A percentile compares a stretch with the other conserved stretches of the same genome.
phyloP scores from a whole-genome alignment of 2,113 vertebrate species.

The Macrotis lagotis region DNA sequence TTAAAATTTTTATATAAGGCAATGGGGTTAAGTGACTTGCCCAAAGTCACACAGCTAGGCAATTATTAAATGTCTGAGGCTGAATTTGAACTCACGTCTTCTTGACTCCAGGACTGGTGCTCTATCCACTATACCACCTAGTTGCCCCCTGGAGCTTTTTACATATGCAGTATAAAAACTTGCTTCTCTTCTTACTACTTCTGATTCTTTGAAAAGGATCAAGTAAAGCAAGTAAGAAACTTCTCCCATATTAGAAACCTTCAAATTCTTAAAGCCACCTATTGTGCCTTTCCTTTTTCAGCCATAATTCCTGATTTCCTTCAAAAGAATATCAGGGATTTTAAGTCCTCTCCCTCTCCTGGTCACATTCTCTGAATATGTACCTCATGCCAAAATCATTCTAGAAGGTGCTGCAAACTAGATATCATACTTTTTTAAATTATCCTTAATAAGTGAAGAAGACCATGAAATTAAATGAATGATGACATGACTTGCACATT shows the following conservation, averaged over 20 bases:
- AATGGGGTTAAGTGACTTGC: too few relatives aligned
- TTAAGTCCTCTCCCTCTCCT: not conserved
- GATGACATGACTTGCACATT: too few relatives aligned
- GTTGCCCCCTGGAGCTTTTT: too few relatives aligned
- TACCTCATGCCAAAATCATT: not conserved
- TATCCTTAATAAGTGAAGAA: too few relatives aligned
- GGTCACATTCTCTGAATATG: not conserved
- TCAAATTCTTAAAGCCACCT: not conserved
- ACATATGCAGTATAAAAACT: not conserved
- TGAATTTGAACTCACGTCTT: too few relatives aligned
- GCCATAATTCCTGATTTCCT: not conserved
- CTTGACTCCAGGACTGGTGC: too few relatives aligned
- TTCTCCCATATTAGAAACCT: not conserved
- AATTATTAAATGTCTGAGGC: too few relatives aligned
- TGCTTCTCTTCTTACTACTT: not conserved
- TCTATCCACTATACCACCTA: too few relatives aligned
- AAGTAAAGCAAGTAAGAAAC: not conserved
- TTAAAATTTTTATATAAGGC: too few relatives aligned
- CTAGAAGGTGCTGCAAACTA: not conserved
- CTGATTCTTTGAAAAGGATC: not conserved
- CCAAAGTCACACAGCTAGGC: too few relatives aligned
- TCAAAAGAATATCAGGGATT: not conserved
- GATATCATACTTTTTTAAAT: too few relatives aligned
- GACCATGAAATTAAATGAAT: too few relatives aligned
- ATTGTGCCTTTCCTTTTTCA: not conserved